These are phyloP conservation scores for Mythimna albipuncta DNA, from an alignment of 2,888 invertebrate genomes.

Conservation along the genomic window DNA sequence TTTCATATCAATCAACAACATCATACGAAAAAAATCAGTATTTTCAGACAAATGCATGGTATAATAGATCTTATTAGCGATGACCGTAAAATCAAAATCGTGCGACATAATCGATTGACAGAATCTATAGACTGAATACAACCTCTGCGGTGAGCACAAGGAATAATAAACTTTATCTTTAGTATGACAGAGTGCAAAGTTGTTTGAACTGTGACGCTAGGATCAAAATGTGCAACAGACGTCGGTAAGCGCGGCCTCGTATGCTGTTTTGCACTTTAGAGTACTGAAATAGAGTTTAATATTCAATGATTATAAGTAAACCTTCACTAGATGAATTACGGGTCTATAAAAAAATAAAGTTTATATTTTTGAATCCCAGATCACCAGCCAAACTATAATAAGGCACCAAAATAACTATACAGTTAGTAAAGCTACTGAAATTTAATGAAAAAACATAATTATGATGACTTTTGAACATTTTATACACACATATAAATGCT, in stretches of 20 bases:
- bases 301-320: conserved; percentile 1
- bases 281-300: neutral
- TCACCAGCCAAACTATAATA: conserved; percentile 57
- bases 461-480: conserved; percentile 33
- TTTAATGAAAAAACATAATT: conserved; percentile 13
- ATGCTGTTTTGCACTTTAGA: neutral
- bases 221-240: too few relatives aligned
- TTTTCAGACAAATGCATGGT: neutral
- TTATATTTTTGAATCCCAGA: neutral
- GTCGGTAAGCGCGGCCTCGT: neutral
- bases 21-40: conserved; percentile 9
- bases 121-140: neutral
- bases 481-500: conserved; percentile 52
- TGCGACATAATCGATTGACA: conserved; percentile 23
- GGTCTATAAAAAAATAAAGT: neutral
- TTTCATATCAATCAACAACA: conserved; percentile 11
- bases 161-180: neutral
- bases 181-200: neutral
- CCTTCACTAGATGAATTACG: too few relatives aligned
- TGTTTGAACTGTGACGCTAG: neutral
- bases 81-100: conserved; percentile 11
- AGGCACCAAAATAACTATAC: conserved; percentile 64
- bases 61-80: neutral
- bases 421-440: conserved; percentile 47
- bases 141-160: neutral